Conservation (phyloP, 2,113 vertebrate species). For the Ageneiosus marmoratus region DNA sequence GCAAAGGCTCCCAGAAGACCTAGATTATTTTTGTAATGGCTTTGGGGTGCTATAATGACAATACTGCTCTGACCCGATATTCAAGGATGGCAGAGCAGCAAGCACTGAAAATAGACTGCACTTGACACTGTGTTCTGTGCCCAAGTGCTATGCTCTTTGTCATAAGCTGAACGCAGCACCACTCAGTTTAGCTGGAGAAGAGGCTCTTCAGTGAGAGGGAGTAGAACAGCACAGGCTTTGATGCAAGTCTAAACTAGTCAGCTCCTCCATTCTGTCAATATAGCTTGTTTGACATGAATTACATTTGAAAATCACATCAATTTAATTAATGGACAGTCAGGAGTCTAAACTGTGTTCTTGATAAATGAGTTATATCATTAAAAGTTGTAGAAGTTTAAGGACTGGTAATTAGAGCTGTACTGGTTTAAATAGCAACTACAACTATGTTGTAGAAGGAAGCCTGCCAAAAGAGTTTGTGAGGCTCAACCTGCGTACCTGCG, state of each 20-base stretch:
- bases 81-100: slow-evolving; percentile 46
- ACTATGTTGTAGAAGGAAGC: not conserved
- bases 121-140: slow-evolving; percentile 52
- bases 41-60: slow-evolving; percentile 47
- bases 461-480: not conserved
- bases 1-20: slow-evolving; percentile 50
- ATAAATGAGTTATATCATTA: not conserved
- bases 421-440: not conserved
- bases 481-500: not conserved
- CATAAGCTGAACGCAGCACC: slow-evolving; percentile 5
- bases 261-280: slow-evolving; percentile 9
- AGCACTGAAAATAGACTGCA: slow-evolving; percentile 62
- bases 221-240: not conserved
- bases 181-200: slow-evolving; percentile 32
- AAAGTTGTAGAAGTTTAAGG: not conserved
- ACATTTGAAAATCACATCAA: not conserved
- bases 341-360: slow-evolving; percentile 1
- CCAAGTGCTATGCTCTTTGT: slow-evolving; percentile 45
- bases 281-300: slow-evolving; percentile 5
- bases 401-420: not conserved
- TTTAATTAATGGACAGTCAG: not conserved
- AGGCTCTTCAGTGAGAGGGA: slow-evolving; percentile 26
- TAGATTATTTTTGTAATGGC: slow-evolving; percentile 54
- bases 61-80: slow-evolving; percentile 45
- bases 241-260: not conserved